Percentiles rank a stretch among this genome's conserved stretches.
Evolutionary conservation across 35 echinoderm and acorn worm genomes (phyloP).

Genomic region (Amphiura filiformis): DNA sequence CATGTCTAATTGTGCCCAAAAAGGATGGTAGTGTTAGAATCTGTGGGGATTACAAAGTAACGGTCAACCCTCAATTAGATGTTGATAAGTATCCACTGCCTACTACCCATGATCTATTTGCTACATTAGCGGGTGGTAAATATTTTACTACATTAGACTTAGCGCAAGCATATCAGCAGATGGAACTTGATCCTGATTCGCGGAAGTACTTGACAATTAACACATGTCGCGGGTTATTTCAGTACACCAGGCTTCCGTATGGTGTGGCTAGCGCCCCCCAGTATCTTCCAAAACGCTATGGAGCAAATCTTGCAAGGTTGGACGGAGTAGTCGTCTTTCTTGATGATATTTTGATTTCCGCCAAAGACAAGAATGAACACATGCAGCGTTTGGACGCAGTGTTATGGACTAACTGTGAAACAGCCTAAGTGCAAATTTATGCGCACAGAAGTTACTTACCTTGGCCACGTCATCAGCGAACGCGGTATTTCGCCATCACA

Average conservation of each 20-base stretch:
- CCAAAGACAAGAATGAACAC: slow-evolving; percentile 22
- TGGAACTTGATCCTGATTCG: slow-evolving; percentile 37
- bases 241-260: slow-evolving; percentile 40
- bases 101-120: slow-evolving; percentile 55
- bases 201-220: slow-evolving; percentile 40
- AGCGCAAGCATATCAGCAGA: slow-evolving; percentile 48
- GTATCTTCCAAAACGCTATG: slow-evolving; percentile 36
- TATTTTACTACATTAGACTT: slow-evolving; percentile 49
- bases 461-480: slow-evolving; percentile 48
- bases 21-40: slow-evolving; percentile 22
- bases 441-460: slow-evolving; percentile 22
- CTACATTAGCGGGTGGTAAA: slow-evolving; percentile 29
- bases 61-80: slow-evolving; percentile 23
- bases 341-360: slow-evolving; percentile 67
- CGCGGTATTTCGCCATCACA: slow-evolving; percentile 39
- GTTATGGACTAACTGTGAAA: slow-evolving; percentile 14
- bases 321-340: slow-evolving; percentile 25
- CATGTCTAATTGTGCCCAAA: slow-evolving; percentile 36
- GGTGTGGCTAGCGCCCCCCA: slow-evolving; percentile 53
- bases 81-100: slow-evolving; percentile 41
- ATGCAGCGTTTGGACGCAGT: slow-evolving; percentile 27
- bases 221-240: background rate
- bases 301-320: slow-evolving; percentile 39
- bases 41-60: slow-evolving; percentile 53
- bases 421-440: slow-evolving; percentile 19